phyloP scores from a whole-genome alignment of 1,140 invertebrate species.

The Euwallacea similis region DNA sequence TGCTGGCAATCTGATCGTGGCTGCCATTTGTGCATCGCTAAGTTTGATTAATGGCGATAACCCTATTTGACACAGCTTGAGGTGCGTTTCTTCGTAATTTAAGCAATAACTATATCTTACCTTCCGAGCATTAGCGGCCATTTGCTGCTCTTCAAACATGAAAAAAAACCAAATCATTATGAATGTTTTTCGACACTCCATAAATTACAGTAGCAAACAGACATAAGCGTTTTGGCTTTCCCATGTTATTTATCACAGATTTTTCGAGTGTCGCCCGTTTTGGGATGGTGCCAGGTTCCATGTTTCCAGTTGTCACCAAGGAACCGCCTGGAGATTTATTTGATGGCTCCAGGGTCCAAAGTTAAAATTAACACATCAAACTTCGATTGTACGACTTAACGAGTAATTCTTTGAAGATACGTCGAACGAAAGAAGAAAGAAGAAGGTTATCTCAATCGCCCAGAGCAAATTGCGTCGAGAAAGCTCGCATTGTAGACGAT shows the following conservation, averaged over 20 bases:
- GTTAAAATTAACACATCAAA: not conserved
- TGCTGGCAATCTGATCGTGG: slow-evolving; percentile 17
- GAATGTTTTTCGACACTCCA: slow-evolving; percentile 11
- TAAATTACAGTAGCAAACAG: slow-evolving; percentile 18
- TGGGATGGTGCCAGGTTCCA: slow-evolving; percentile 23
- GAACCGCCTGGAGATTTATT: slow-evolving; percentile 22
- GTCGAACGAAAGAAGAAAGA: too few relatives aligned
- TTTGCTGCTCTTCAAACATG: slow-evolving; percentile 10
- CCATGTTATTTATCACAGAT: slow-evolving; percentile 26
- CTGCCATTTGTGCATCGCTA: slow-evolving; percentile 10
- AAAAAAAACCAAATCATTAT: slow-evolving; percentile 3
- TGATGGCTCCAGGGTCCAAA: not conserved
- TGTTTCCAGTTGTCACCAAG: slow-evolving; percentile 14
- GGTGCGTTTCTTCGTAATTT: not conserved
- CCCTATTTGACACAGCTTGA: slow-evolving; percentile 7
- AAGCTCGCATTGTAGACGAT: slow-evolving; percentile 41
- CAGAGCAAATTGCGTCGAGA: not conserved
- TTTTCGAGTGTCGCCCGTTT: slow-evolving; percentile 22
- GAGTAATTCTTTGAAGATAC: too few relatives aligned
- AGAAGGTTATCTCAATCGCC: too few relatives aligned
- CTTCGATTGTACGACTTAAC: too few relatives aligned
- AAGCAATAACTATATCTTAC: not conserved
- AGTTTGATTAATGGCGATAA: slow-evolving; percentile 10
- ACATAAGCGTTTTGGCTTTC: slow-evolving; percentile 23
- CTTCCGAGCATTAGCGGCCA: not conserved